Evolutionary conservation across 1,140 invertebrate genomes (phyloP).

Genomic region (Callitettix versicolor): DNA sequence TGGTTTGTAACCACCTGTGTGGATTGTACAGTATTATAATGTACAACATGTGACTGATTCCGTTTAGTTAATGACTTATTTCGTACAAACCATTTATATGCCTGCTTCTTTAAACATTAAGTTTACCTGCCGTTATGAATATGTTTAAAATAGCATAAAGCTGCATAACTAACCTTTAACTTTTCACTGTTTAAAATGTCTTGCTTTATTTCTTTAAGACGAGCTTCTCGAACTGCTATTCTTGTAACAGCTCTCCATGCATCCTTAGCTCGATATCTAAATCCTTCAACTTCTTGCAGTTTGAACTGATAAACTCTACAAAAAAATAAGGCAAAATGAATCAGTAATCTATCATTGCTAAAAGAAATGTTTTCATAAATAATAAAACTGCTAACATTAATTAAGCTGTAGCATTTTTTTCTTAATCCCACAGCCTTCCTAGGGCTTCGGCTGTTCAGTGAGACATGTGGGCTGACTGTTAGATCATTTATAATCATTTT

Average conservation of each 20-base stretch:
- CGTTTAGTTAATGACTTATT: no score
- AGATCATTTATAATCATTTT: no score
- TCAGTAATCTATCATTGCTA: no score
- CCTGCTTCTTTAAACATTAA: no score
- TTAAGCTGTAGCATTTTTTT: background rate
- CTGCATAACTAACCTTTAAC: slow-evolving; percentile 63
- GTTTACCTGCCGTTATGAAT: no score
- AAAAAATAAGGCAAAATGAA: slow-evolving; percentile 23
- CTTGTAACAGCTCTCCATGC: slow-evolving; percentile 88
- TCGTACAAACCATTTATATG: no score
- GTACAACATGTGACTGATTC: no score
- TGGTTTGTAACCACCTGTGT: no score
- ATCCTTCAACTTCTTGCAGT: slow-evolving; percentile 90
- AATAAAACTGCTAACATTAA: background rate
- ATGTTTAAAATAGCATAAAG: no score
- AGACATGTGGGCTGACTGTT: no score
- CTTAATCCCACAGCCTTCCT: slow-evolving; percentile 17
- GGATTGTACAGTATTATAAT: no score
- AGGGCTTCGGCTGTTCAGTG: background rate
- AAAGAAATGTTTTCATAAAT: background rate
- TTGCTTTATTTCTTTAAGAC: slow-evolving; percentile 90
- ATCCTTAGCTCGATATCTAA: slow-evolving; percentile 87
- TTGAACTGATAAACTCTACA: slow-evolving; percentile 85
- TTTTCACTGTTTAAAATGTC: slow-evolving; percentile 90
- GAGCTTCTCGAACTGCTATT: slow-evolving; percentile 82